A percentile compares a stretch with the other conserved stretches of the same genome.
These are phyloP conservation scores for Opisthocomus hoazin DNA, from an alignment of 2,113 vertebrate species.

Conservation along the genomic window DNA sequence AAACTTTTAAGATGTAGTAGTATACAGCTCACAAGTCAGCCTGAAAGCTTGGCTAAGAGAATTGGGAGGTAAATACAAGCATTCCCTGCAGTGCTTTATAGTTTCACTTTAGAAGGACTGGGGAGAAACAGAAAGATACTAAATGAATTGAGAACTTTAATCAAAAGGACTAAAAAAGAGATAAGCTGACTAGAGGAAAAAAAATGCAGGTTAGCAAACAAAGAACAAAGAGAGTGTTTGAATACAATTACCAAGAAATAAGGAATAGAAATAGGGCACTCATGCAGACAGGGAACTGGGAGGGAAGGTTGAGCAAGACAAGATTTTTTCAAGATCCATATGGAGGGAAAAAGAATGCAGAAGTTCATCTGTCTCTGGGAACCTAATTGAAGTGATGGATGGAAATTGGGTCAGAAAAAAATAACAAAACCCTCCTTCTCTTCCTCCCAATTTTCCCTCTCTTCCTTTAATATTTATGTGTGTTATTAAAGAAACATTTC, in stretches of 20 bases:
- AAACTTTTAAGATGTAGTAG: background rate
- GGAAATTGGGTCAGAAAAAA: conserved; percentile 60
- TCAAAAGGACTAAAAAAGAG: conserved; percentile 69
- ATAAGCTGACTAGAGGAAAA: conserved; percentile 61
- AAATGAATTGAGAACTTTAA: conserved; percentile 67
- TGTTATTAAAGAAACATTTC: conserved; percentile 65
- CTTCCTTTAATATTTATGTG: conserved; percentile 59
- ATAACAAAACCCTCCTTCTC: conserved; percentile 39
- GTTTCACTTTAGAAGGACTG: conserved; percentile 55
- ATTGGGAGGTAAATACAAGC: conserved; percentile 61
- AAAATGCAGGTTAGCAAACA: conserved; percentile 65
- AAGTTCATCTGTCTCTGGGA: conserved; percentile 27
- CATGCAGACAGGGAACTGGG: conserved; percentile 18
- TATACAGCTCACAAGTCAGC: conserved; percentile 18
- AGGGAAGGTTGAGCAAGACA: conserved; percentile 41
- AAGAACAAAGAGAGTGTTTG: conserved; percentile 68
- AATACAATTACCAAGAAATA: conserved; percentile 68
- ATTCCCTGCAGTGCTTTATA: conserved; percentile 65
- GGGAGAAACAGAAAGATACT: conserved; percentile 58
- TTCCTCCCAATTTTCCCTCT: conserved; percentile 28
- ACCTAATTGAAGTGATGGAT: conserved; percentile 56
- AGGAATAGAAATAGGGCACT: conserved; percentile 63
- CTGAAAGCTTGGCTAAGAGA: conserved; percentile 33
- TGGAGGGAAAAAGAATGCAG: conserved; percentile 25
- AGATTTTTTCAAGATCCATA: conserved; percentile 46